Conservation (phyloP, 2,888 invertebrate genomes). For the Agrilus biguttatus region DNA sequence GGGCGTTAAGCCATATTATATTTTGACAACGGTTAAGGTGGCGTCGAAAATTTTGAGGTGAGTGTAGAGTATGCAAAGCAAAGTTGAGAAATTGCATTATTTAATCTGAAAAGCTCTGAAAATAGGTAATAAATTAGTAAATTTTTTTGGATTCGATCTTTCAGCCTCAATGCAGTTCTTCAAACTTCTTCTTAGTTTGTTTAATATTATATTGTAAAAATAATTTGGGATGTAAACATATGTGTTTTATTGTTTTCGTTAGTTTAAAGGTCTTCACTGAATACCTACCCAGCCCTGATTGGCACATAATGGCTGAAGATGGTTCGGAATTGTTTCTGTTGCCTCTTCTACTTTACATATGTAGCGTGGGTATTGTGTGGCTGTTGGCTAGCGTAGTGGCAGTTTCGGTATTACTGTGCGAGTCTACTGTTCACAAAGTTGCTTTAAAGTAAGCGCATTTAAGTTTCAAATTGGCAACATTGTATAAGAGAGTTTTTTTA, state of each 20-base stretch:
- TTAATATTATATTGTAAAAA: too few species aligned
- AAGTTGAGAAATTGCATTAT: too few species aligned
- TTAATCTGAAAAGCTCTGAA: too few species aligned
- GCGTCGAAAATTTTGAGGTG: slow-evolving; percentile 33
- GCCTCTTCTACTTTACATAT: slow-evolving; percentile 46
- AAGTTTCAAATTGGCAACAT: slow-evolving; percentile 7
- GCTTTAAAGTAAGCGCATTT: slow-evolving; percentile 40
- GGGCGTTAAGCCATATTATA: slow-evolving; percentile 44
- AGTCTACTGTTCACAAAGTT: slow-evolving; percentile 53
- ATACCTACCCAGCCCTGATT: slow-evolving; percentile 20
- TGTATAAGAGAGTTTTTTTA: slow-evolving; percentile 11
- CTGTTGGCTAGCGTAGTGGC: slow-evolving; percentile 38
- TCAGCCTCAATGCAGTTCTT: too few species aligned
- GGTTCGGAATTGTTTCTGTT: slow-evolving; percentile 34
- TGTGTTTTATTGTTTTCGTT: too few species aligned
- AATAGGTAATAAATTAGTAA: too few species aligned
- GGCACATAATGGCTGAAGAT: slow-evolving; percentile 20
- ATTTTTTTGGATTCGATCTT: too few species aligned
- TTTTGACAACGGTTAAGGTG: slow-evolving; percentile 37
- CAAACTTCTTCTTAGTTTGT: too few species aligned
- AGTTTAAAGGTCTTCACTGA: slow-evolving; percentile 5
- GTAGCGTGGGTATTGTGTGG: slow-evolving; percentile 45
- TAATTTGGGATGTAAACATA: too few species aligned
- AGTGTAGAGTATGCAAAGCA: slow-evolving; percentile 13
- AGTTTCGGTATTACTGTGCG: slow-evolving; percentile 47